A percentile compares a stretch with the other conserved stretches of the same genome.
These are phyloP conservation scores for Volucella bombylans DNA, from an alignment of 2,888 invertebrate genomes.

Conservation along the genomic window DNA sequence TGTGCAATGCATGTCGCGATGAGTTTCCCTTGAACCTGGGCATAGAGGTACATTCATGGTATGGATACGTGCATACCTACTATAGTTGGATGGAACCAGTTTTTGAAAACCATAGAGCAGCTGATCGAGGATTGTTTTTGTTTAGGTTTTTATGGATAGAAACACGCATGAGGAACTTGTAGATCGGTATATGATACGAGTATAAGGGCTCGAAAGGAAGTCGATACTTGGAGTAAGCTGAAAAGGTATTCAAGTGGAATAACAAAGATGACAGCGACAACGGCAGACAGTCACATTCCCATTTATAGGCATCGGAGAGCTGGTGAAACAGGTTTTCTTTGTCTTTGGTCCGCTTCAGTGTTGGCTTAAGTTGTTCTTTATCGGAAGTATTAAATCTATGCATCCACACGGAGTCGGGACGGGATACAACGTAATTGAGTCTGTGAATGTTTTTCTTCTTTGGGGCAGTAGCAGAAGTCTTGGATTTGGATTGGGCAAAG, in stretches of 20 bases:
- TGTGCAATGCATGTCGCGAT: not conserved
- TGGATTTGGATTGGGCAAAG: not conserved
- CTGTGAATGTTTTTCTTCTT: slow-evolving; percentile 36
- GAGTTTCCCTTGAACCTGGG: slow-evolving; percentile 42
- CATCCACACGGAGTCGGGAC: not conserved
- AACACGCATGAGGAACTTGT: slow-evolving; percentile 29
- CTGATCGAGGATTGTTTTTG: slow-evolving; percentile 65
- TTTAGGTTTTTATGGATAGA: slow-evolving; percentile 36
- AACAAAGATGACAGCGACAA: slow-evolving; percentile 36
- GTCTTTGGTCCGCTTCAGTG: not conserved
- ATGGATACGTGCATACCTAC: not conserved
- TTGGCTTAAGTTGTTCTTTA: slow-evolving; percentile 24
- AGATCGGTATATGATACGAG: slow-evolving; percentile 30
- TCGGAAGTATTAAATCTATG: slow-evolving; percentile 37
- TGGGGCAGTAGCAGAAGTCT: slow-evolving; percentile 29
- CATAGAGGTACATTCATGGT: slow-evolving; percentile 6
- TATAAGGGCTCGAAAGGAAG: slow-evolving; percentile 52
- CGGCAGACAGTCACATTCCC: not conserved
- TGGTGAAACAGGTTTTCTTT: slow-evolving; percentile 37
- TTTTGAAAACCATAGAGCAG: slow-evolving; percentile 50
- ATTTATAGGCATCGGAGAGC: not conserved
- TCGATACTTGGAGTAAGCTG: slow-evolving; percentile 53
- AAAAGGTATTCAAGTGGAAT: slow-evolving; percentile 50
- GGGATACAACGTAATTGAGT: slow-evolving; percentile 45
- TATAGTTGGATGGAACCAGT: slow-evolving; percentile 37